These are phyloP conservation scores for Phylloscopus trochilus DNA, from an alignment of 2,113 vertebrate species.

Conservation along the genomic window DNA sequence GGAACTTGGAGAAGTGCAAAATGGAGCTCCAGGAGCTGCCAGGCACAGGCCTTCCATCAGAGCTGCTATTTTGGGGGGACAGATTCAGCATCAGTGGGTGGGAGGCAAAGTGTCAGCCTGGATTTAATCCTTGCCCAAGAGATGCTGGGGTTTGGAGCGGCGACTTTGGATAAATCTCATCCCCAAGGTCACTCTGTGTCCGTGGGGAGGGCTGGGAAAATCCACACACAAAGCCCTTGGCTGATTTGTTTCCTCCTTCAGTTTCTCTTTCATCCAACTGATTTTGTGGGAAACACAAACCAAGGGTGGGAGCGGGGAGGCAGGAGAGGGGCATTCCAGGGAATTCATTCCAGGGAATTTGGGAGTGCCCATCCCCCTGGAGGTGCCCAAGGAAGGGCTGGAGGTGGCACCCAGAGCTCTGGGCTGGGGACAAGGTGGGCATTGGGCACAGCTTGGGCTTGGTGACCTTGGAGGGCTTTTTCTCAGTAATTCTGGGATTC, in stretches of 20 bases:
- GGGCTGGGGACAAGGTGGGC: neutral
- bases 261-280: neutral
- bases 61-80: neutral
- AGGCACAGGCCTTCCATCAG: neutral
- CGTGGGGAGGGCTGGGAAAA: neutral
- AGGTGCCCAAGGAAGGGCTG: neutral
- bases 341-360: neutral
- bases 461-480: neutral
- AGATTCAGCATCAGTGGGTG: neutral
- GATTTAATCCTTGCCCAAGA: neutral
- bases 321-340: neutral
- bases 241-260: neutral
- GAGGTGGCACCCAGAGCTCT: neutral
- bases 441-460: neutral
- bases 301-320: fast-evolving
- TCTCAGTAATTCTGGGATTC: neutral
- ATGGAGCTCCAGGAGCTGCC: neutral
- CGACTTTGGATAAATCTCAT: neutral
- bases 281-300: neutral
- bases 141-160: neutral
- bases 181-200: neutral
- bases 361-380: neutral
- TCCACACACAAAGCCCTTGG: fast-evolving
- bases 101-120: neutral
- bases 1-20: neutral